Percentiles rank a stretch among this genome's conserved stretches.
Evolutionary conservation across 2,888 invertebrate species (phyloP).

Genomic region (Antitype chi): DNA sequence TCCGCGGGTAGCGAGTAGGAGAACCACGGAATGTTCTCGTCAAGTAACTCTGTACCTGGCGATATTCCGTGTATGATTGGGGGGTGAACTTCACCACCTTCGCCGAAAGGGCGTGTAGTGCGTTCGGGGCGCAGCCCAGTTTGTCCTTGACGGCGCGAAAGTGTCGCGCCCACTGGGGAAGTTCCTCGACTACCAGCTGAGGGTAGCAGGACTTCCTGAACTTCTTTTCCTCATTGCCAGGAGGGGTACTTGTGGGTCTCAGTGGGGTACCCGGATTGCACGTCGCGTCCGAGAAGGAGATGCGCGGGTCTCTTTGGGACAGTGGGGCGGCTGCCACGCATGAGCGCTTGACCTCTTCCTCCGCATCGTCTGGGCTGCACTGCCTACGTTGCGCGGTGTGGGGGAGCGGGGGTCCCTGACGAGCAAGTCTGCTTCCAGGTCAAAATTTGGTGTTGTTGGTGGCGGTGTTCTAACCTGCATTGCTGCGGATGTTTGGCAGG

Average conservation of each 20-base stretch:
- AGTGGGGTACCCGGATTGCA: neutral
- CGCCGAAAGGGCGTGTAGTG: slow-evolving; percentile 44
- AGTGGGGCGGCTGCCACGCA: neutral
- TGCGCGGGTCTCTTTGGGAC: neutral
- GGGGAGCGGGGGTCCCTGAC: neutral
- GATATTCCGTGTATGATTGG: neutral
- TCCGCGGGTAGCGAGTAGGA: neutral
- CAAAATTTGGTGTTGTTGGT: too few species aligned
- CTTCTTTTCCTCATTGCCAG: too few species aligned
- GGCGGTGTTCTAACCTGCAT: too few species aligned
- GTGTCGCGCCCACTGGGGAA: slow-evolving; percentile 54
- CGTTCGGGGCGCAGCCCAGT: slow-evolving; percentile 44
- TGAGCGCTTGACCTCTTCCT: neutral
- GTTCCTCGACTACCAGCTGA: slow-evolving; percentile 52
- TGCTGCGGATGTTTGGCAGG: too few species aligned
- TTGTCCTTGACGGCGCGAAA: slow-evolving; percentile 11
- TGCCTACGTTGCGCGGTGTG: neutral
- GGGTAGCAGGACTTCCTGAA: slow-evolving; percentile 25
- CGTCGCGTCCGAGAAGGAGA: neutral
- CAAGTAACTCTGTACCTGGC: neutral
- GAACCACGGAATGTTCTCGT: neutral
- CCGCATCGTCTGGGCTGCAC: neutral
- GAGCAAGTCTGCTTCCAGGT: too few species aligned
- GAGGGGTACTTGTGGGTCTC: neutral
- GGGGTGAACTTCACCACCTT: slow-evolving; percentile 31